A percentile compares a stretch with the other conserved stretches of the same genome.
phyloP scores from a whole-genome alignment of 1,140 invertebrate species.

The Solen grandis region DNA sequence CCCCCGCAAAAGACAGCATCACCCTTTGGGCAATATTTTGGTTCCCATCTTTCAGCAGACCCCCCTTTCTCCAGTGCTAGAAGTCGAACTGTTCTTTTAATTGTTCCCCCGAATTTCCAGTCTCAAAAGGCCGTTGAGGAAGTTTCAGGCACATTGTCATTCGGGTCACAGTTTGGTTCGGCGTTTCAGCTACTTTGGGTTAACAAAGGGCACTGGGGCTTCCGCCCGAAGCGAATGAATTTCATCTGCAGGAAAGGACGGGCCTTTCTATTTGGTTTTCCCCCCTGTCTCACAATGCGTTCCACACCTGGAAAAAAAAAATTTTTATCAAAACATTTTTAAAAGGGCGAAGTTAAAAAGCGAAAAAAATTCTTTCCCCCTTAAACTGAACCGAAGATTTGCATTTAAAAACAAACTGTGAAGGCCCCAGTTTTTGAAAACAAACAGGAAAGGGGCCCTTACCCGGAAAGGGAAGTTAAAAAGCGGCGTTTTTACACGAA shows the following conservation, averaged over 20 bases:
- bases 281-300: slow-evolving; percentile 36
- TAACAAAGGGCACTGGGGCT: slow-evolving; percentile 31
- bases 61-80: background rate
- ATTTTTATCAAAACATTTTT: too few species aligned
- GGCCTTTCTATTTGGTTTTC: slow-evolving; percentile 31
- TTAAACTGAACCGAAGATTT: too few species aligned
- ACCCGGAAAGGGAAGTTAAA: too few species aligned
- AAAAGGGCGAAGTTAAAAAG: too few species aligned
- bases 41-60: background rate
- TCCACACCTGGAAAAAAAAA: slow-evolving; percentile 38
- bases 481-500: too few species aligned
- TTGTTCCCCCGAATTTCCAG: too few species aligned
- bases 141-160: too few species aligned
- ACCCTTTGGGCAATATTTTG: background rate
- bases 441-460: too few species aligned
- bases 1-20: background rate
- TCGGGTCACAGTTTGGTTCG: background rate
- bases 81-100: background rate
- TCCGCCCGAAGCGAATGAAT: background rate
- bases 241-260: slow-evolving; percentile 3
- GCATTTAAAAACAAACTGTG: too few species aligned
- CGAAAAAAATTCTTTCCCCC: too few species aligned
- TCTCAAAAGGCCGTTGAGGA: background rate
- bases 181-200: background rate
- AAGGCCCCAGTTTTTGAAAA: too few species aligned